Evolutionary conservation across 2,797 vertebrate species (phyloP).

Genomic region (Astyanax mexicanus): DNA sequence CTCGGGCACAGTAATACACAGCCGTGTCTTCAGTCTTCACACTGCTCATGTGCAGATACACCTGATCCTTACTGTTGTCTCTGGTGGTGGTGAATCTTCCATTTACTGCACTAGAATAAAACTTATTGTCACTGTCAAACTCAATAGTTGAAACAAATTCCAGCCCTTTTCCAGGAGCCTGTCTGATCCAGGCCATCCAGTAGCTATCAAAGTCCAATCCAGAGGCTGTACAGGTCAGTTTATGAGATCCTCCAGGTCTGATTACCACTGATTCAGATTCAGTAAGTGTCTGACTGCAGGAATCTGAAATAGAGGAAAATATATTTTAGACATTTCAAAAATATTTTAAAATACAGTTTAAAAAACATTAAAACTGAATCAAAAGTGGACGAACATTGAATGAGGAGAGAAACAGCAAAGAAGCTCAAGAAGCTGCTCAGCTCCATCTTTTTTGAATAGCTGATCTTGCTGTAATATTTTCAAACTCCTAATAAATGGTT

Average conservation of each 20-base stretch:
- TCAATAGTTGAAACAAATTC: slow-evolving; percentile 26
- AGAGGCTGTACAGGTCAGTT: slow-evolving; percentile 42
- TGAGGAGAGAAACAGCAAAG: not conserved
- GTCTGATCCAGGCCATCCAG: slow-evolving; percentile 34
- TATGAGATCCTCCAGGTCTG: slow-evolving; percentile 38
- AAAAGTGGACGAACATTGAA: not conserved
- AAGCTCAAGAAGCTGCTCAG: not conserved
- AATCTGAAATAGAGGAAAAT: not conserved
- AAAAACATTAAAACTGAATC: not conserved
- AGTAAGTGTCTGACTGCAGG: slow-evolving; percentile 28
- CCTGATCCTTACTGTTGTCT: slow-evolving; percentile 54
- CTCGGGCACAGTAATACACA: slow-evolving; percentile 46
- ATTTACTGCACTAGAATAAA: slow-evolving; percentile 40
- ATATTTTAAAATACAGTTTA: not conserved
- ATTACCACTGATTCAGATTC: slow-evolving; percentile 18
- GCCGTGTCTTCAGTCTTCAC: slow-evolving; percentile 48
- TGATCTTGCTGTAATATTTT: not conserved
- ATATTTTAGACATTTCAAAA: not conserved
- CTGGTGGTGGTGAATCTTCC: slow-evolving; percentile 58
- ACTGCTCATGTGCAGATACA: slow-evolving; percentile 60
- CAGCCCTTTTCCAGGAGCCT: slow-evolving; percentile 44
- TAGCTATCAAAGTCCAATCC: slow-evolving; percentile 20
- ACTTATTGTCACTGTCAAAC: not conserved
- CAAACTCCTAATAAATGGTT: not conserved
- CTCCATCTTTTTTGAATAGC: not conserved